These are phyloP conservation scores for Epsilonema sp. DNA, from an alignment of 2,888 invertebrate species.

Conservation along the genomic window DNA sequence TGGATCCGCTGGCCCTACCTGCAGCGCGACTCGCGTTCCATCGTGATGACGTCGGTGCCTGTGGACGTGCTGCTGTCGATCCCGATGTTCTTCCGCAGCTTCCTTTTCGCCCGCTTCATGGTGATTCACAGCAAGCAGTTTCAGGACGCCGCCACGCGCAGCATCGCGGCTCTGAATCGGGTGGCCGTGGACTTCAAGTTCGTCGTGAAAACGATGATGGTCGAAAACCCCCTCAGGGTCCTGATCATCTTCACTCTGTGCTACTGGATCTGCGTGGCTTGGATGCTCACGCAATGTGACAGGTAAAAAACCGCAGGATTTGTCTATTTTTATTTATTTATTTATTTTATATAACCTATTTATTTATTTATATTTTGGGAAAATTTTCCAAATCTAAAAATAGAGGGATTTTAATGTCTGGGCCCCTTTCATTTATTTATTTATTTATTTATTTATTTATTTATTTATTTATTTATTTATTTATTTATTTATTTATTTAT, in stretches of 20 bases:
- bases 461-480: too few species aligned
- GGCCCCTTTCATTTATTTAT: too few species aligned
- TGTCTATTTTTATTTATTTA: too few species aligned
- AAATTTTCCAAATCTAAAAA: too few species aligned
- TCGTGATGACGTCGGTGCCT: not conserved
- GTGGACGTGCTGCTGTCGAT: not conserved
- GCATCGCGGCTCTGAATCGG: constrained; percentile 7
- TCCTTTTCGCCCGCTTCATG: not conserved
- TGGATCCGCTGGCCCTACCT: not conserved
- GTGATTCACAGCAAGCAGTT: not conserved
- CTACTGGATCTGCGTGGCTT: too few species aligned
- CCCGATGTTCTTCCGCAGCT: not conserved
- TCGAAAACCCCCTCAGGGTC: constrained; percentile 4
- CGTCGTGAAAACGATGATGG: constrained; percentile 7
- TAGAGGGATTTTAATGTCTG: too few species aligned
- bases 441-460: too few species aligned
- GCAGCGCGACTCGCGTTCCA: not conserved
- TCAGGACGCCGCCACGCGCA: constrained; percentile 7
- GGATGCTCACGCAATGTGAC: too few species aligned
- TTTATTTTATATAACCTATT: too few species aligned
- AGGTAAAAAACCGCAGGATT: too few species aligned
- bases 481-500: too few species aligned
- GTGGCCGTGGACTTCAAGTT: constrained; percentile 5
- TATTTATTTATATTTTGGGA: too few species aligned
- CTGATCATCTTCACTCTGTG: constrained; percentile 5